Evolutionary conservation across 2,888 invertebrate species (phyloP), one percentile per base, ranked within the genome.

Genomic region (Dicyrtomina minuta): DNA sequence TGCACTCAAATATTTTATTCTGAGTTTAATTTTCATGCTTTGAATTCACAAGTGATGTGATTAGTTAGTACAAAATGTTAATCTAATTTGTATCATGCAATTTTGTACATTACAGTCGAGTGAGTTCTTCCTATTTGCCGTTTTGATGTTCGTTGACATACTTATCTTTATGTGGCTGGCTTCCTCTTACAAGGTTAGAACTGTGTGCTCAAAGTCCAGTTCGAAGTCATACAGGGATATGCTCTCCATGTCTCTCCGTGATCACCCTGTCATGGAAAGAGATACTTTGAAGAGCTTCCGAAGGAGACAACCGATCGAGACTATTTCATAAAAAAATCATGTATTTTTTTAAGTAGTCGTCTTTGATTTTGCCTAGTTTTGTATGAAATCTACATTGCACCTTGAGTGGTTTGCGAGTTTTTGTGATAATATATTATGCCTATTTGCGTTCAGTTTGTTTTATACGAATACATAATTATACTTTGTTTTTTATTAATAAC

Each of bases 41-140:
- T 1, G 22, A 24, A 10, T 13, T 13, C 4, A 15, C 5, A 22
- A 43, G 12, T 22, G 20, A 43, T n/a, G 8, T 3, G 13, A 24
- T 24, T 53, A 22, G n/a, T n/a, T 5, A 53, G 24, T 51, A 20
- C 24, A 3, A 1, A 6, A 24, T 22, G 8, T 4, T 8, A 33
- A 33, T 33, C 4, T 33, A 33, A 33, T 33, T 33, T 33, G 33
- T 33, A 20, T 53, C n/a, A 24, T 49, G n/a, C 46, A 26, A 49
- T 49, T 26, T 66, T 65, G 74, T 60, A 62, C 43, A 74, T 83
- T 83, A 55, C 82, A 91, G 90, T 88, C 88, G 0, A 83, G 85
- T 58, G 90, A 90, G 80, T 90, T 90, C 80, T 89, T 90, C 81
- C 84, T 90, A 58, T 91, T 90, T 81, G 89, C 90, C 1, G 83